Evolutionary conservation across 2,888 invertebrate species (phyloP).

Genomic region (Teleogryllus oceanicus): DNA sequence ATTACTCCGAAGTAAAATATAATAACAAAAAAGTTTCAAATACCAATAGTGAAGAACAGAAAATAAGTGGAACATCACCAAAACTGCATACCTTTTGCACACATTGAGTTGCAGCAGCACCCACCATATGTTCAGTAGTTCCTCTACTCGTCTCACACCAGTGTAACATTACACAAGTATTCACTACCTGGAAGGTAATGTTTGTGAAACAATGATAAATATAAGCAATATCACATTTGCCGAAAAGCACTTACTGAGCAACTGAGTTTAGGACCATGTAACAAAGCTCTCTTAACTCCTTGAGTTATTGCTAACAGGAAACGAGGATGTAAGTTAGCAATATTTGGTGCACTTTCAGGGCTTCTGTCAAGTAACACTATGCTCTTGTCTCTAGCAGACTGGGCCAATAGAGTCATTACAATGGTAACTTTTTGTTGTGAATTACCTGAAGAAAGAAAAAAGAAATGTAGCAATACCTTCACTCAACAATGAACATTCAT

Average conservation of each 20-base stretch:
- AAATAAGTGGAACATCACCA: constrained; percentile 23
- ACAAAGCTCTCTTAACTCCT: constrained; percentile 66
- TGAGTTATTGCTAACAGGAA: constrained; percentile 66
- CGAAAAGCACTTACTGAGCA: constrained; percentile 61
- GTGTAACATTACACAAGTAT: constrained; percentile 72
- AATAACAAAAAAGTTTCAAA: too few relatives aligned
- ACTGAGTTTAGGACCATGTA: constrained; percentile 79
- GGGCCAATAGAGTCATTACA: constrained; percentile 59
- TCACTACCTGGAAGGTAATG: constrained; percentile 54
- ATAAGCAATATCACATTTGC: constrained; percentile 25
- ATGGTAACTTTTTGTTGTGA: constrained; percentile 57
- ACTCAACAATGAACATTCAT: too few relatives aligned
- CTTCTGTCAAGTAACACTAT: constrained; percentile 59
- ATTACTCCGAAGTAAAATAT: too few relatives aligned
- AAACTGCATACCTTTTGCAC: constrained; percentile 63
- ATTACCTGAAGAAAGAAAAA: neutral
- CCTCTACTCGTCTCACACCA: constrained; percentile 68
- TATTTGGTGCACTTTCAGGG: constrained; percentile 64
- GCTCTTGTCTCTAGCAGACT: constrained; percentile 41
- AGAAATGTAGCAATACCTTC: too few relatives aligned
- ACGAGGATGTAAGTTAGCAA: constrained; percentile 62
- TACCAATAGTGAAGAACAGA: neutral
- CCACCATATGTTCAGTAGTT: constrained; percentile 76
- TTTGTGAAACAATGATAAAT: neutral
- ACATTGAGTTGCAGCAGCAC: constrained; percentile 79